Conservation (phyloP, 2,113 vertebrate genomes). For the Lamprotornis superbus region DNA sequence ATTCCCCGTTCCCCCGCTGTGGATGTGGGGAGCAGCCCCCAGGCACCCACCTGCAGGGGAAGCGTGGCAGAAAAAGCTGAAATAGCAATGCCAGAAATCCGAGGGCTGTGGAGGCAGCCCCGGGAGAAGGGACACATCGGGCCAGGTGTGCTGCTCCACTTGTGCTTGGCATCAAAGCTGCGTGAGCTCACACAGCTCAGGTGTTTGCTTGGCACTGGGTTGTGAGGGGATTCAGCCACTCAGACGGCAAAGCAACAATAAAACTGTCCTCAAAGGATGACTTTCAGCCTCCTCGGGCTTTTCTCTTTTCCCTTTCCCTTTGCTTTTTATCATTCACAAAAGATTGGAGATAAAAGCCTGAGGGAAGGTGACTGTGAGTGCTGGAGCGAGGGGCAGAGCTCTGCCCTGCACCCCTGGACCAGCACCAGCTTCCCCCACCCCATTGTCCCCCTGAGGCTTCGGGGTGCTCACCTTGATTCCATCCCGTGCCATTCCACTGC, state of each 20-base stretch:
- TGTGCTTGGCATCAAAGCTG: not conserved
- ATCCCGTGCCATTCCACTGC: accelerated
- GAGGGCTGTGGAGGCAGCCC: accelerated
- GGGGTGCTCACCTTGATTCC: accelerated
- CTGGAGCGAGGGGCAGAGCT: not conserved
- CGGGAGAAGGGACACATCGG: accelerated
- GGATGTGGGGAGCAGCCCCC: not conserved
- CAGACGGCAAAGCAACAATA: not conserved
- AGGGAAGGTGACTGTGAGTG: not conserved
- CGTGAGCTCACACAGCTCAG: accelerated
- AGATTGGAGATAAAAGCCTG: not conserved
- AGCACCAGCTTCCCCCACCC: too few species aligned
- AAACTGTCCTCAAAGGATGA: not conserved
- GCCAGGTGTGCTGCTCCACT: accelerated
- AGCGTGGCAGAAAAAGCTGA: accelerated
- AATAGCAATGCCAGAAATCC: accelerated
- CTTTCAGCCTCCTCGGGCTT: not conserved
- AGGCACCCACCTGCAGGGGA: not conserved
- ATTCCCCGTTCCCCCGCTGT: accelerated
- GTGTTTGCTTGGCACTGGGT: not conserved
- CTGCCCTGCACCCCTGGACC: accelerated
- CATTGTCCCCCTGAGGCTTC: accelerated
- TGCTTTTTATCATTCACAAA: not conserved
- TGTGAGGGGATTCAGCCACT: not conserved
- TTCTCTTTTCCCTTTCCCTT: not conserved